Percentiles rank a stretch among this genome's conserved stretches.
These are phyloP conservation scores for Andrena camellia DNA, from an alignment of 2,888 invertebrate species.

Conservation along the genomic window DNA sequence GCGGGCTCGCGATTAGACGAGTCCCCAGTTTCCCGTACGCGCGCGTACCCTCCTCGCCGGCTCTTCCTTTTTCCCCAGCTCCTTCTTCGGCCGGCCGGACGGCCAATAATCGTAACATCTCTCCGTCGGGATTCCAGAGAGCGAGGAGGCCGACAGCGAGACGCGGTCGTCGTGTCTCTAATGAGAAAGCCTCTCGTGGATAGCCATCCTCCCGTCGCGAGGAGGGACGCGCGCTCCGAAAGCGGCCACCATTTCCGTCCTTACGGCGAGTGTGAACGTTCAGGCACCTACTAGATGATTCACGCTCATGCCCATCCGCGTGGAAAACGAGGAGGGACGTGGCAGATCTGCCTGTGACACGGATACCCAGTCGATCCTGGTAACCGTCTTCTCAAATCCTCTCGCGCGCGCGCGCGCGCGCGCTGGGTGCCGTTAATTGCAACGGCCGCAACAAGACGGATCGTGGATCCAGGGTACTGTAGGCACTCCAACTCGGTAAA, in stretches of 20 bases:
- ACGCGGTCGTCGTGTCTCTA: slow-evolving; percentile 51
- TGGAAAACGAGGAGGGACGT: slow-evolving; percentile 65
- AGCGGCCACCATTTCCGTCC: slow-evolving; percentile 61
- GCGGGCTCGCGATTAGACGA: slow-evolving; percentile 19
- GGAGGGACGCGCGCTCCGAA: slow-evolving; percentile 20
- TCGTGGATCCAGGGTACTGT: not conserved
- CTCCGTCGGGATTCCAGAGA: slow-evolving; percentile 72
- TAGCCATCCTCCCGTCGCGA: slow-evolving; percentile 43
- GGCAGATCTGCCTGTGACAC: slow-evolving; percentile 40
- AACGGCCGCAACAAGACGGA: slow-evolving; percentile 4
- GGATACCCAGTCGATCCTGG: slow-evolving; percentile 10
- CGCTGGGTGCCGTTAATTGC: slow-evolving; percentile 3
- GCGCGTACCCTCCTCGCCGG: slow-evolving; percentile 21
- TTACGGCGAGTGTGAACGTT: slow-evolving; percentile 64
- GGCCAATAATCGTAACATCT: slow-evolving; percentile 78
- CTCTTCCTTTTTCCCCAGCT: slow-evolving; percentile 22
- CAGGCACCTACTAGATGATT: slow-evolving; percentile 72
- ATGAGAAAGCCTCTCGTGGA: slow-evolving; percentile 63
- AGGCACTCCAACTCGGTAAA: not conserved
- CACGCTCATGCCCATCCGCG: slow-evolving; percentile 64
- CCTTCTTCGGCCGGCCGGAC: slow-evolving; percentile 32
- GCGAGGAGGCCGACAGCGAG: slow-evolving; percentile 36
- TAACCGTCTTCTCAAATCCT: not conserved
- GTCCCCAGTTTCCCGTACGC: slow-evolving; percentile 44
- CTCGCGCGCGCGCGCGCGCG: not conserved